Conservation (phyloP, 2,113 vertebrate species). For the Burhinus oedicnemus region DNA sequence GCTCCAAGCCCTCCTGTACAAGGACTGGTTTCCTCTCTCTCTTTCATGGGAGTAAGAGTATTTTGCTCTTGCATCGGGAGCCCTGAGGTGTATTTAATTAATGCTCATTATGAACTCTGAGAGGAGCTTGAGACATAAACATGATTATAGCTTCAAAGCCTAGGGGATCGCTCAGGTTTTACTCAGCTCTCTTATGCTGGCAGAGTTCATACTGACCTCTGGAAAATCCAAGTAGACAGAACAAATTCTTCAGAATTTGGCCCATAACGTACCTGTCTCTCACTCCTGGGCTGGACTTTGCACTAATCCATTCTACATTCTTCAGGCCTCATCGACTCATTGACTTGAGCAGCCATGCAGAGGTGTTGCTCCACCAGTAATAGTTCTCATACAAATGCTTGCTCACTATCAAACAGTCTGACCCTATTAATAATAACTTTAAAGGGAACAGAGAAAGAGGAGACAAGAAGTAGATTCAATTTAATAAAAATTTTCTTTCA, state of each 20-base stretch:
- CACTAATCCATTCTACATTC: background rate
- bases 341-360: background rate
- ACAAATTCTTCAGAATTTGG: background rate
- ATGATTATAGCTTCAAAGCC: conserved; percentile 57
- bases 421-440: conserved; percentile 45
- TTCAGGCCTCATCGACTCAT: background rate
- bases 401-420: background rate
- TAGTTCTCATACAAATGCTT: background rate
- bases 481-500: conserved; percentile 56
- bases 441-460: conserved; percentile 18
- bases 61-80: background rate
- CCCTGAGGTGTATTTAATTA: conserved; percentile 60
- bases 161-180: background rate
- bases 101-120: conserved; percentile 35
- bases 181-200: background rate
- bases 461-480: conserved; percentile 18
- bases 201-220: background rate
- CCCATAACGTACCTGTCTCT: background rate
- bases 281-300: background rate
- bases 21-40: background rate
- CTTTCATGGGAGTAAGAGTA: background rate
- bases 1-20: background rate
- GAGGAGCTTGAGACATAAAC: conserved; percentile 45
- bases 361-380: background rate
- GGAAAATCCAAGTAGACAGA: background rate